Evolutionary conservation across 2,888 invertebrate species (phyloP).

Genomic region (Ceramica pisi): DNA sequence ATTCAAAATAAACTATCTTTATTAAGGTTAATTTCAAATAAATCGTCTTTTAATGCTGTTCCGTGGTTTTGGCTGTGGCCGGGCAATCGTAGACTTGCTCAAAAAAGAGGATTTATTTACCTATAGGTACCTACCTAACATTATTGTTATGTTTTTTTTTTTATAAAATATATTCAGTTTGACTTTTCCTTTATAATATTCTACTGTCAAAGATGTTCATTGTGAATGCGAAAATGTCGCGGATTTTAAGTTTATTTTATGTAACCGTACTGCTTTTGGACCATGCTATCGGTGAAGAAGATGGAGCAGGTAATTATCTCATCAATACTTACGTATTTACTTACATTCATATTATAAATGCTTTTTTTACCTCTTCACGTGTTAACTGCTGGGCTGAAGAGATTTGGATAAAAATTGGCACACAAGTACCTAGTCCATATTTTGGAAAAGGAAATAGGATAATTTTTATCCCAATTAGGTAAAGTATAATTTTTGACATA

Average conservation of each 20-base stretch:
- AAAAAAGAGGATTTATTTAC: constrained; percentile 1
- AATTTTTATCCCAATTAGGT: too few relatives aligned
- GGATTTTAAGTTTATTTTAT: constrained; percentile 35
- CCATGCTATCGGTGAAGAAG: constrained; percentile 30
- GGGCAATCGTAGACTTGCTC: neutral
- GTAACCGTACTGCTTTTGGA: constrained; percentile 23
- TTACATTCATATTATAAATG: too few relatives aligned
- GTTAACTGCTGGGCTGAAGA: too few relatives aligned
- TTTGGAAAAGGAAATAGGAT: too few relatives aligned
- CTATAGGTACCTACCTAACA: too few relatives aligned
- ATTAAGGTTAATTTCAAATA: neutral
- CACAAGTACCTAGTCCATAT: too few relatives aligned
- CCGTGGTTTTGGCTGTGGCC: neutral
- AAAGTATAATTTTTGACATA: too few relatives aligned
- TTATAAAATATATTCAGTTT: constrained; percentile 12
- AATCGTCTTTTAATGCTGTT: neutral
- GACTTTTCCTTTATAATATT: neutral
- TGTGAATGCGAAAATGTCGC: constrained; percentile 38
- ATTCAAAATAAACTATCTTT: too few relatives aligned
- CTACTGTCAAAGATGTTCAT: constrained; percentile 18
- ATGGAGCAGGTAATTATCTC: constrained; percentile 17
- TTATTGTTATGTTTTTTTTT: neutral
- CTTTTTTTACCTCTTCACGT: too few relatives aligned
- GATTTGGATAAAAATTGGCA: too few relatives aligned
- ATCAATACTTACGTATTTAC: neutral